A percentile compares a stretch with the other conserved stretches of the same genome.
Conservation (phyloP, 2,888 invertebrate species). For the Hirtodrosophila alboralis region DNA sequence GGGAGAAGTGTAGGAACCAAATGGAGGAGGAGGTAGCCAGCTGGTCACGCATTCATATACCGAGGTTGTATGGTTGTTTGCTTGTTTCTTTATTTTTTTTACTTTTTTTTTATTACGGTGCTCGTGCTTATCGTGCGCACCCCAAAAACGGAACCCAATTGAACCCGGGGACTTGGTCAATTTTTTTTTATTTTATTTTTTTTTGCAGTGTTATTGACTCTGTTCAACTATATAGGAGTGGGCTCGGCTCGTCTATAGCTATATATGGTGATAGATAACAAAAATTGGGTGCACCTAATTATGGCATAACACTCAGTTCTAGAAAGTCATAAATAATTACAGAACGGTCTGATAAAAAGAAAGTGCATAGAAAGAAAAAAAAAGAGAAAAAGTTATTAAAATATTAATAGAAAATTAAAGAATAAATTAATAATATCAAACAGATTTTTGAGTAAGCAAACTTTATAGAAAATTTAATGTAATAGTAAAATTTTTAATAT, state of each 20-base stretch:
- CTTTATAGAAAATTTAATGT: too few species aligned
- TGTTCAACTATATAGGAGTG: conserved; percentile 58
- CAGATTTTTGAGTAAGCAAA: too few species aligned
- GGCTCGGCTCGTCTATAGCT: conserved; percentile 69
- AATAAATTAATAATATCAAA: too few species aligned
- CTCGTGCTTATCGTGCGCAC: conserved; percentile 55
- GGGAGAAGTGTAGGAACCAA: not conserved
- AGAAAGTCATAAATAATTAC: not conserved
- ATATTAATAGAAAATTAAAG: too few species aligned
- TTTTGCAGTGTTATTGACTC: conserved; percentile 68
- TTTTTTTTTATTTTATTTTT: conserved; percentile 57
- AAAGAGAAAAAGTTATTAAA: too few species aligned
- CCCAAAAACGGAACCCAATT: conserved; percentile 27
- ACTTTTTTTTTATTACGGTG: conserved; percentile 21
- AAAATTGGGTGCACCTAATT: conserved; percentile 5
- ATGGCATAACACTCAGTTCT: not conserved
- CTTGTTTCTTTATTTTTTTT: too few species aligned
- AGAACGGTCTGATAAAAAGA: too few species aligned
- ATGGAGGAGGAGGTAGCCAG: conserved; percentile 19
- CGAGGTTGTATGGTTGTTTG: conserved; percentile 4
- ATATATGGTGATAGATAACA: conserved; percentile 35
- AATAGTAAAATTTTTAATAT: too few species aligned
- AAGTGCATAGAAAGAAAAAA: too few species aligned
- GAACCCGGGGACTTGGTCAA: conserved; percentile 67
- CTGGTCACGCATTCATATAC: conserved; percentile 38